Conservation (phyloP, 2,113 vertebrate species). For the Pachyramphus minor region DNA sequence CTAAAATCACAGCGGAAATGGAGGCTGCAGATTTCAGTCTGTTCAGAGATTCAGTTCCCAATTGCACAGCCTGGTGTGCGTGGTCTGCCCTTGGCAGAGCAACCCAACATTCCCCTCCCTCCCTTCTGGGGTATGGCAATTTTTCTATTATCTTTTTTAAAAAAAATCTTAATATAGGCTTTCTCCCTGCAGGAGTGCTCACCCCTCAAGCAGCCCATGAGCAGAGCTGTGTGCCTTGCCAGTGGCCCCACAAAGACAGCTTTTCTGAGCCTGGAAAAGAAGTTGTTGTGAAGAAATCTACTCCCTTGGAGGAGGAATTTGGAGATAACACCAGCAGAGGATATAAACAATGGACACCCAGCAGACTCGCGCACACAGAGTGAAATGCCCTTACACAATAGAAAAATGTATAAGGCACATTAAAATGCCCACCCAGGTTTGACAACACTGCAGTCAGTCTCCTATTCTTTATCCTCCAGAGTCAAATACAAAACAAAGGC, state of each 20-base stretch:
- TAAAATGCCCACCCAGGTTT: slow-evolving; percentile 48
- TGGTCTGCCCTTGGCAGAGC: neutral
- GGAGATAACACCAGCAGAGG: slow-evolving; percentile 29
- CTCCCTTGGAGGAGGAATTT: slow-evolving; percentile 20
- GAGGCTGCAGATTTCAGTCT: neutral
- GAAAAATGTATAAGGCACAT: neutral
- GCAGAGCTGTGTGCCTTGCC: neutral
- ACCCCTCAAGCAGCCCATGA: neutral
- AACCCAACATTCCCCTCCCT: neutral
- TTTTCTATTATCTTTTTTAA: neutral
- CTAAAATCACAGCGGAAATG: neutral
- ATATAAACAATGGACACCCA: slow-evolving; percentile 36
- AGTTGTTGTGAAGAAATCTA: neutral
- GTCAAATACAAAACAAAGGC: slow-evolving; percentile 30
- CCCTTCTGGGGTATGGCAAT: neutral
- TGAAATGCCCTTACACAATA: slow-evolving; percentile 10
- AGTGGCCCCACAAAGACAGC: neutral
- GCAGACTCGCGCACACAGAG: accelerated
- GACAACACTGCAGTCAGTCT: neutral
- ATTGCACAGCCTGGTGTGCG: neutral
- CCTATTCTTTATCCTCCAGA: slow-evolving; percentile 39
- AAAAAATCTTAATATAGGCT: neutral
- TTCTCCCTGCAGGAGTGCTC: neutral
- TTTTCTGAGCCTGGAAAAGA: neutral
- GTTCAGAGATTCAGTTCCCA: accelerated